A percentile compares a stretch with the other conserved stretches of the same genome.
phyloP scores from a whole-genome alignment of 2,888 invertebrate species.

The Holacanthella duospinosa region DNA sequence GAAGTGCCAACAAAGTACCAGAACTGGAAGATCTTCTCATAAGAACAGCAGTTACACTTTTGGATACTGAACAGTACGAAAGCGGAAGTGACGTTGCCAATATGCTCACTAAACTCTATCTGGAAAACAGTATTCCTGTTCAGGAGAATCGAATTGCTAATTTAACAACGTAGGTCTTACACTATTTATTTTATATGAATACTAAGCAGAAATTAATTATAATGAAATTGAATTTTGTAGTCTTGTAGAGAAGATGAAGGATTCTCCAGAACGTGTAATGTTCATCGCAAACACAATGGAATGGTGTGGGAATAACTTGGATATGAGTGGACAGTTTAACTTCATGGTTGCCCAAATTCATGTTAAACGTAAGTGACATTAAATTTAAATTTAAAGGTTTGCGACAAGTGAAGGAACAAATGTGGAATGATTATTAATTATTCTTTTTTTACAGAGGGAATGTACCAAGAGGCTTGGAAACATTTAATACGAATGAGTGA shows the following conservation, averaged over 20 bases:
- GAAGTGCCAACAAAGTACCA: slow-evolving; percentile 25
- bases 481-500: slow-evolving; percentile 25
- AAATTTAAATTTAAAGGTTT: too few relatives aligned
- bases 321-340: slow-evolving; percentile 17
- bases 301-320: slow-evolving; percentile 17
- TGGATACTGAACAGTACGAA: slow-evolving; percentile 32
- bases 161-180: slow-evolving; percentile 17
- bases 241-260: slow-evolving; percentile 20
- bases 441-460: slow-evolving; percentile 17
- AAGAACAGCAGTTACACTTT: slow-evolving; percentile 18
- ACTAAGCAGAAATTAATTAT: too few relatives aligned
- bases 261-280: slow-evolving; percentile 23
- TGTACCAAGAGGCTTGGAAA: slow-evolving; percentile 30
- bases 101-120: slow-evolving; percentile 31
- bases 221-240: too few relatives aligned
- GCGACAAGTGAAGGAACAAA: background rate
- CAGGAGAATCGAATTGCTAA: slow-evolving; percentile 21
- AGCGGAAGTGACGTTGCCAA: slow-evolving; percentile 36
- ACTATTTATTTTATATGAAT: background rate
- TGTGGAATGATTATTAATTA: slow-evolving; percentile 1
- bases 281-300: slow-evolving; percentile 22
- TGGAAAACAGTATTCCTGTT: slow-evolving; percentile 18
- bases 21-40: slow-evolving; percentile 31
- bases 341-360: slow-evolving; percentile 21
- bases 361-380: slow-evolving; percentile 19